These are phyloP conservation scores for Sminthopsis crassicaudata DNA, from an alignment of 2,113 vertebrate genomes.

Conservation along the genomic window DNA sequence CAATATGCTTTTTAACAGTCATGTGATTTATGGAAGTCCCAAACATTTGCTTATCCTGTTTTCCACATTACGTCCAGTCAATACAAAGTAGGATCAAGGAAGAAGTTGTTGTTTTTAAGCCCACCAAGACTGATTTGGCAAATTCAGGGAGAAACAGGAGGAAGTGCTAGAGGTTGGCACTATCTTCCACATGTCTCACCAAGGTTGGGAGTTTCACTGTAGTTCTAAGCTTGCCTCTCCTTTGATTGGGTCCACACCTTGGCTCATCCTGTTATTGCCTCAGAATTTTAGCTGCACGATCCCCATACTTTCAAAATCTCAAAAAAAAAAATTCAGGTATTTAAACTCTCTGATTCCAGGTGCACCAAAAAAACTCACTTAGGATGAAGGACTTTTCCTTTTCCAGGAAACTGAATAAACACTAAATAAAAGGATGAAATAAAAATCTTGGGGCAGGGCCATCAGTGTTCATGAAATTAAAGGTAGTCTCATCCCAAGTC, in stretches of 20 bases:
- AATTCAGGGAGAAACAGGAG: neutral
- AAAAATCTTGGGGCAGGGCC: neutral
- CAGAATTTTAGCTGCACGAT: neutral
- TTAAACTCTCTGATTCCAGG: neutral
- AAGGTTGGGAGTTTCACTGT: neutral
- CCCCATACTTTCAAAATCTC: neutral
- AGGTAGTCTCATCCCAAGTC: neutral
- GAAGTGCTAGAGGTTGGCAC: neutral
- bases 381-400: neutral
- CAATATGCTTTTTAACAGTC: neutral
- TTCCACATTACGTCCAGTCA: neutral
- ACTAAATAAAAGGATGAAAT: neutral
- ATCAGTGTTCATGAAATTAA: neutral
- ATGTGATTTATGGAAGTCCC: neutral
- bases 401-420: neutral
- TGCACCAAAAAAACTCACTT: neutral
- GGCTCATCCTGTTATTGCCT: neutral
- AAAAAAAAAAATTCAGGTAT: neutral
- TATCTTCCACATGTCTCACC: too few relatives aligned
- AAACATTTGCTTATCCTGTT: neutral
- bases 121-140: neutral
- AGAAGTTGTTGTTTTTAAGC: neutral
- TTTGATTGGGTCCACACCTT: neutral
- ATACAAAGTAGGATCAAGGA: neutral
- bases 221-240: neutral